Evolutionary conservation across 2,797 vertebrate species (phyloP).

Genomic region (Sebastes variabilis): DNA sequence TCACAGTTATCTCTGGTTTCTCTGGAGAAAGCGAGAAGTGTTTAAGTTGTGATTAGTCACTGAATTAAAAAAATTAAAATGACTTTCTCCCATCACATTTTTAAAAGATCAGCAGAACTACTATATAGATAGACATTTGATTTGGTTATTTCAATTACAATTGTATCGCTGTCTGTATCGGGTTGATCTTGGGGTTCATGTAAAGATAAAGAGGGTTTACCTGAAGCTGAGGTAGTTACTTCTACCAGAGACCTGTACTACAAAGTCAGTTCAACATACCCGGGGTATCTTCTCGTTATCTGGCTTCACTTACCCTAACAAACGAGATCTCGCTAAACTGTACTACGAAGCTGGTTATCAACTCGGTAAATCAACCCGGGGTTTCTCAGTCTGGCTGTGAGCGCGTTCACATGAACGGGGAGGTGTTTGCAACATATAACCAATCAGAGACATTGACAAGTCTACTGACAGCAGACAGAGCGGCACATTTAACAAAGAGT

Average conservation of each 20-base stretch:
- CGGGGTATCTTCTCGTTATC: too few species aligned
- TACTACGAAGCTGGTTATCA: too few species aligned
- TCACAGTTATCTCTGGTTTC: conserved; percentile 80
- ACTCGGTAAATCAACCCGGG: too few species aligned
- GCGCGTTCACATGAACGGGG: too few species aligned
- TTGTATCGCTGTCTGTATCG: background rate
- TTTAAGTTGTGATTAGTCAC: background rate
- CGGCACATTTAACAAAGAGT: too few species aligned
- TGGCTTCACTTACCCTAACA: too few species aligned
- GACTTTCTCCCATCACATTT: background rate
- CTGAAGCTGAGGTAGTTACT: background rate
- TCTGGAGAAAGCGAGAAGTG: conserved; percentile 53
- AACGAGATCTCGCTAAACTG: too few species aligned
- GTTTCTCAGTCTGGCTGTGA: too few species aligned
- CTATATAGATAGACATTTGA: background rate
- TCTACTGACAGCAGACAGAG: too few species aligned
- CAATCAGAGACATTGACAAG: too few species aligned
- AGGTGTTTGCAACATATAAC: too few species aligned
- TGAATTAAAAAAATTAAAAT: background rate
- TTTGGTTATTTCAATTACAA: background rate
- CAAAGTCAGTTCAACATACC: too few species aligned
- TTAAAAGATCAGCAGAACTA: background rate
- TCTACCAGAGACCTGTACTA: background rate
- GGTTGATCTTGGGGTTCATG: background rate
- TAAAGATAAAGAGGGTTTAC: background rate